phyloP scores from a whole-genome alignment of 1,140 invertebrate species.

The Lepidurus couesii region DNA sequence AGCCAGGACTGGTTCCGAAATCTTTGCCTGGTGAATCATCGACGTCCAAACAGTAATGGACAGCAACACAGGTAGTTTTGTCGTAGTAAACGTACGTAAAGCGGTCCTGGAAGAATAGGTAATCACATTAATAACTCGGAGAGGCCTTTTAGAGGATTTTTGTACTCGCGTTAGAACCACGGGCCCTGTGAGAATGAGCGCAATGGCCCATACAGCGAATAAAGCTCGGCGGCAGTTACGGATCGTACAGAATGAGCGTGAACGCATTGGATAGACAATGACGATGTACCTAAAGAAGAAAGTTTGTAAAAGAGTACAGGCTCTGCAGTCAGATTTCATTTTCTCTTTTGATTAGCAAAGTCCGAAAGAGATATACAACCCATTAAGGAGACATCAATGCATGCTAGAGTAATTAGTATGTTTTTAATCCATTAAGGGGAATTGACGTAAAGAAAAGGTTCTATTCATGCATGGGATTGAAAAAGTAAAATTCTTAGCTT shows the following conservation, averaged over 20 bases:
- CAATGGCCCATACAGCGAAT: constrained; percentile 42
- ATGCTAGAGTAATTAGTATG: background rate
- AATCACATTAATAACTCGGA: background rate
- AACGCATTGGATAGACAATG: constrained; percentile 44
- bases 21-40: constrained; percentile 30
- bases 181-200: constrained; percentile 41
- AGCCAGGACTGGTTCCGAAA: background rate
- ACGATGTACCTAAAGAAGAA: constrained; percentile 42
- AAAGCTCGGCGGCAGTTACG: constrained; percentile 42
- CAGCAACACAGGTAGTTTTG: constrained; percentile 41
- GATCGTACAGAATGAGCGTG: constrained; percentile 44
- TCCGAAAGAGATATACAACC: background rate
- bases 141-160: no score
- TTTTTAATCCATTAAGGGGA: no score
- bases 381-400: background rate
- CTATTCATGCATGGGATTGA: background rate
- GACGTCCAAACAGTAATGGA: constrained; percentile 43
- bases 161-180: constrained; percentile 40
- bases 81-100: constrained; percentile 43
- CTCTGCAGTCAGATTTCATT: background rate
- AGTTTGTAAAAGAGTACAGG: constrained; percentile 23
- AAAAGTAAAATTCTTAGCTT: background rate
- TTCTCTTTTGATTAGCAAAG: background rate
- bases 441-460: background rate
- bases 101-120: constrained; percentile 39